phyloP scores from a whole-genome alignment of 2,113 vertebrate species.

The Uropsilus gracilis region DNA sequence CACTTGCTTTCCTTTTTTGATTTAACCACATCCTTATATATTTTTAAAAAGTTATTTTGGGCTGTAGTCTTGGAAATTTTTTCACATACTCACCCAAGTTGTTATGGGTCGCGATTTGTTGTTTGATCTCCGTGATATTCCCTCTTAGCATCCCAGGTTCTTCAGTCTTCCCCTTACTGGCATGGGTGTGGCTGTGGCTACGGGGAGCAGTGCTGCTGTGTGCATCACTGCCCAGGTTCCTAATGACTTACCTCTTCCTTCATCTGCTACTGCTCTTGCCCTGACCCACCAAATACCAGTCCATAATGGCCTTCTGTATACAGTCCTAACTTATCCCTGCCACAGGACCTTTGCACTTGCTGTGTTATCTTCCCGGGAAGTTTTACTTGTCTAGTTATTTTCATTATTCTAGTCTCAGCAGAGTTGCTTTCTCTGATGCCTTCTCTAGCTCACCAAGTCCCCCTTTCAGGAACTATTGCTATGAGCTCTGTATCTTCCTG shows the following conservation, averaged over 20 bases:
- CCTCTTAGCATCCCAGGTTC: accelerated
- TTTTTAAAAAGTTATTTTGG: background rate
- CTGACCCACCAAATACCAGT: background rate
- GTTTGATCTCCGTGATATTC: background rate
- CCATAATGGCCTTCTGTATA: background rate
- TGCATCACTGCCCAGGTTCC: no score
- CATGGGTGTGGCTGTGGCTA: background rate
- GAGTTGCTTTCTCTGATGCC: background rate
- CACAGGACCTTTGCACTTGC: background rate
- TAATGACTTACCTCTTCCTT: accelerated
- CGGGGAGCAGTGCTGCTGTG: background rate
- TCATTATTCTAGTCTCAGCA: background rate
- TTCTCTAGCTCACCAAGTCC: background rate
- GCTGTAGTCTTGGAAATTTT: background rate
- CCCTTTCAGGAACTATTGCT: background rate
- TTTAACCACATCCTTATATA: background rate
- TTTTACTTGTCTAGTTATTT: background rate
- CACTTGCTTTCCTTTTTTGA: background rate
- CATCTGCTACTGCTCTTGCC: background rate
- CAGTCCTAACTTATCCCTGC: background rate
- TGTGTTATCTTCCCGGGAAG: background rate
- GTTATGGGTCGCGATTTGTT: background rate
- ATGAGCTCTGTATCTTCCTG: background rate
- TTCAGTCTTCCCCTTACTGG: background rate
- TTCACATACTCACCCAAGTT: background rate